Conservation (phyloP, 2,113 vertebrate genomes). For the Sinocyclocheilus anophthalmus region DNA sequence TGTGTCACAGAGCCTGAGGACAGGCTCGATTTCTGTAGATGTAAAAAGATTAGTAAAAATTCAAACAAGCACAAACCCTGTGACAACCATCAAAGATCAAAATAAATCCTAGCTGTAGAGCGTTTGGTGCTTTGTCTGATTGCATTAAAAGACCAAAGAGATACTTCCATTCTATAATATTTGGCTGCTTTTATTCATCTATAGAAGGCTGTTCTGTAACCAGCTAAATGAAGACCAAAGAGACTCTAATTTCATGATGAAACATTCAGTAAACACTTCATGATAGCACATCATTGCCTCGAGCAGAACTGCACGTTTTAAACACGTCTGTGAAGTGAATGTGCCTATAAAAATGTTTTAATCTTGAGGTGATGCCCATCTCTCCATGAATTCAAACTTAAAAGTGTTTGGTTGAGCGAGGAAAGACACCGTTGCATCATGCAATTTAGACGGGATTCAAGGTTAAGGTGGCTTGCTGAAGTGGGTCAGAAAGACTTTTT, state of each 20-base stretch:
- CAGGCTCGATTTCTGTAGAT: constrained; percentile 27
- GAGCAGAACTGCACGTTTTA: constrained; percentile 50
- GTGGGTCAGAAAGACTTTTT: constrained; percentile 25
- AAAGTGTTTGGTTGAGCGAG: constrained; percentile 45
- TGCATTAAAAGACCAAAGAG: constrained; percentile 46
- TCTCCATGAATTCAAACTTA: constrained; percentile 43
- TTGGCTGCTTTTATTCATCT: constrained; percentile 45
- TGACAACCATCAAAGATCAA: constrained; percentile 30
- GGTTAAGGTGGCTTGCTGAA: constrained; percentile 41
- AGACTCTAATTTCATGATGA: constrained; percentile 60
- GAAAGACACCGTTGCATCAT: constrained; percentile 44
- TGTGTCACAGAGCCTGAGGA: constrained; percentile 3
- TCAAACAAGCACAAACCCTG: neutral
- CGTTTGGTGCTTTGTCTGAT: constrained; percentile 45
- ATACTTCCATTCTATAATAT: constrained; percentile 39
- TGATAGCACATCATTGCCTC: constrained; percentile 51
- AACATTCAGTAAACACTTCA: constrained; percentile 52
- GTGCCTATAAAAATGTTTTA: constrained; percentile 54
- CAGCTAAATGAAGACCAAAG: constrained; percentile 56
- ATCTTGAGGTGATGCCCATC: constrained; percentile 53
- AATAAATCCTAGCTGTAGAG: constrained; percentile 29
- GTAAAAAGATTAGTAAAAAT: constrained; percentile 35
- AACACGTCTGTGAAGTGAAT: constrained; percentile 48
- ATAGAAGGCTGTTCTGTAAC: constrained; percentile 45
- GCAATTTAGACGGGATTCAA: constrained; percentile 21